A percentile compares a stretch with the other conserved stretches of the same genome.
phyloP scores from a whole-genome alignment of 2,888 invertebrate species.

The Branchipolynoe longqiensis region DNA sequence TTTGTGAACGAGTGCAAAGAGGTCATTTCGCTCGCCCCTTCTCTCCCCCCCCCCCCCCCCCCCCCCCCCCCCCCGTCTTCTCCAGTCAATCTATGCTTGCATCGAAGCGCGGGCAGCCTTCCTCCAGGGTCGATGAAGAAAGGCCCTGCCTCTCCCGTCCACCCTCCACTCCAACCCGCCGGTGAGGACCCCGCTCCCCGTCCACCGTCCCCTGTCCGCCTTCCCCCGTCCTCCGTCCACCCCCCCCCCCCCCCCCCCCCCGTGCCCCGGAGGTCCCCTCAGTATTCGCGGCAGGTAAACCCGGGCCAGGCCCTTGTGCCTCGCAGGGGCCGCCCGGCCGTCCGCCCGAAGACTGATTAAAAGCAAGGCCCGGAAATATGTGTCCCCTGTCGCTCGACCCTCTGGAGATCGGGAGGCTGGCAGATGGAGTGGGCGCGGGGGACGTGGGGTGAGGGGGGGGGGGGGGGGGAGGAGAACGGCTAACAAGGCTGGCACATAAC shows the following conservation, averaged over 20 bases:
- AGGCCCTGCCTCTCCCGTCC: no score
- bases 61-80: constrained; percentile 21
- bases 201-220: no score
- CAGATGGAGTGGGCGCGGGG: not conserved
- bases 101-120: not conserved
- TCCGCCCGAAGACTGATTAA: constrained; percentile 37
- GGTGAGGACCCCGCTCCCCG: no score
- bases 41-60: constrained; percentile 15
- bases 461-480: not conserved
- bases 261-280: constrained; percentile 11
- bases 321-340: not conserved
- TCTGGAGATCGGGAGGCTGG: not conserved
- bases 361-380: constrained; percentile 35
- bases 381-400: not conserved
- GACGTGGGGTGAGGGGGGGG: not conserved
- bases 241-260: constrained; percentile 7
- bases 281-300: constrained; percentile 27
- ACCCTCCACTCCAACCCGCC: no score
- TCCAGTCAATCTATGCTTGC: constrained; percentile 25
- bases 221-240: no score
- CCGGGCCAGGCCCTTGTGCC: constrained; percentile 5
- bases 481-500: constrained; percentile 51
- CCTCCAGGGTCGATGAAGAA: constrained; percentile 32
- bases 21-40: constrained; percentile 20
- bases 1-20: constrained; percentile 35